Evolutionary conservation across 2,888 invertebrate genomes (phyloP).

Genomic region (Zaprionus lineosus): DNA sequence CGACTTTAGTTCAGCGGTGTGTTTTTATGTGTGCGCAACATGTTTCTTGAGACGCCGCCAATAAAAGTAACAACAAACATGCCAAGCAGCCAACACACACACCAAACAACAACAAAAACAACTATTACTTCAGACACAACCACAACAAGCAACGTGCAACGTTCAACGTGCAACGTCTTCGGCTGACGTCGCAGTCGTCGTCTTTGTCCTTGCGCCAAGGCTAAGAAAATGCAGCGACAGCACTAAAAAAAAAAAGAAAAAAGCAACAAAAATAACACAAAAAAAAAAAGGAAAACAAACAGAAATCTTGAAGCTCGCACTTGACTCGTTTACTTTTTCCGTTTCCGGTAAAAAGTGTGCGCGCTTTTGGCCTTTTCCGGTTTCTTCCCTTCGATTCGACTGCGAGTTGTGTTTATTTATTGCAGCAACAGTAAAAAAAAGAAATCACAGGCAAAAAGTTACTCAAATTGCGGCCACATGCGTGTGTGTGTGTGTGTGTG

Average conservation of each 20-base stretch:
- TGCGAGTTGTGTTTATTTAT: slow-evolving; percentile 65
- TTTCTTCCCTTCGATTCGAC: slow-evolving; percentile 41
- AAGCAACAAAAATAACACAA: slow-evolving; percentile 18
- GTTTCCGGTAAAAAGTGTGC: slow-evolving; percentile 65
- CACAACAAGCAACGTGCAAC: slow-evolving; percentile 43
- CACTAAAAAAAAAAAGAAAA: slow-evolving; percentile 27
- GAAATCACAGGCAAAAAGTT: slow-evolving; percentile 21
- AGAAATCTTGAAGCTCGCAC: slow-evolving; percentile 55
- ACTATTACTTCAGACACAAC: slow-evolving; percentile 10
- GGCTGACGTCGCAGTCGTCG: slow-evolving; percentile 35
- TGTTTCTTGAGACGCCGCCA: slow-evolving; percentile 73
- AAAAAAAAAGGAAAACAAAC: slow-evolving; percentile 11
- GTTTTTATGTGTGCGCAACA: slow-evolving; percentile 77
- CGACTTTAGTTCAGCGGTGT: slow-evolving; percentile 69
- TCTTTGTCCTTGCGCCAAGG: slow-evolving; percentile 32
- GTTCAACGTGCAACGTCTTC: slow-evolving; percentile 64
- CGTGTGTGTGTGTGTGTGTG: slow-evolving; percentile 25
- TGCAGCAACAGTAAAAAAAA: slow-evolving; percentile 30
- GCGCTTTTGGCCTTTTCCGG: slow-evolving; percentile 64
- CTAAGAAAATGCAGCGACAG: slow-evolving; percentile 56
- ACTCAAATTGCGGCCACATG: too few relatives aligned
- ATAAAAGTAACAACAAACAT: slow-evolving; percentile 58
- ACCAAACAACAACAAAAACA: slow-evolving; percentile 18
- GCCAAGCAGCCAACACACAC: slow-evolving; percentile 4
- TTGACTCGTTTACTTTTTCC: slow-evolving; percentile 61